Conservation (phyloP, 2,797 vertebrate genomes). For the Podarcis lilfordi region DNA sequence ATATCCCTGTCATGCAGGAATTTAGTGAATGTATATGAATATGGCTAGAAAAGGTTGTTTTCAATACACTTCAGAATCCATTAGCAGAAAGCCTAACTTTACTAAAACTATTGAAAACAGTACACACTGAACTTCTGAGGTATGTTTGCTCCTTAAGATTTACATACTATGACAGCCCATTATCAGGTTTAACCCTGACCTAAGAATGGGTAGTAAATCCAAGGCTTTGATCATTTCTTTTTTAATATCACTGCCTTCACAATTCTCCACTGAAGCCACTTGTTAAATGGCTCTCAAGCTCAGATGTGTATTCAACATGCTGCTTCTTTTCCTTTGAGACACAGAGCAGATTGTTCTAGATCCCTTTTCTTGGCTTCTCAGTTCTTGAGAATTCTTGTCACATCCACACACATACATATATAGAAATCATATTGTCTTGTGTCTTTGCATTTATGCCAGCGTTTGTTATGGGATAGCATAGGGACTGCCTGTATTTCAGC, state of each 20-base stretch:
- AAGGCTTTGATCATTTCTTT: neutral
- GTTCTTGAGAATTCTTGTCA: conserved; percentile 5
- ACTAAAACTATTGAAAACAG: neutral
- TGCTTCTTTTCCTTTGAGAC: neutral
- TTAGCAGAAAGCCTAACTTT: neutral
- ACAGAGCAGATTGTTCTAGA: neutral
- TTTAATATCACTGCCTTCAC: neutral
- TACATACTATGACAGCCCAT: neutral
- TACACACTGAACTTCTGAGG: neutral
- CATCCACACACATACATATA: too few species aligned
- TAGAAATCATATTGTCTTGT: neutral
- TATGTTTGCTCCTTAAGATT: neutral
- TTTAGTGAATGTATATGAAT: neutral
- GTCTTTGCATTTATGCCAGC: neutral
- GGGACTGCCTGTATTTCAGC: neutral
- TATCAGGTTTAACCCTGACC: neutral
- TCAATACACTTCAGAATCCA: neutral
- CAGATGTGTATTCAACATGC: neutral
- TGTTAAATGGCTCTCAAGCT: neutral
- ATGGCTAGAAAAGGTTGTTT: neutral
- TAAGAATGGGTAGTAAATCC: neutral
- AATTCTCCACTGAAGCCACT: neutral
- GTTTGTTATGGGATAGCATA: neutral
- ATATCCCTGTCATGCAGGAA: neutral
- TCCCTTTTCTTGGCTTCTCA: neutral